Evolutionary conservation across 2,797 vertebrate species (phyloP).

Genomic region (Ceyx erithaca): DNA sequence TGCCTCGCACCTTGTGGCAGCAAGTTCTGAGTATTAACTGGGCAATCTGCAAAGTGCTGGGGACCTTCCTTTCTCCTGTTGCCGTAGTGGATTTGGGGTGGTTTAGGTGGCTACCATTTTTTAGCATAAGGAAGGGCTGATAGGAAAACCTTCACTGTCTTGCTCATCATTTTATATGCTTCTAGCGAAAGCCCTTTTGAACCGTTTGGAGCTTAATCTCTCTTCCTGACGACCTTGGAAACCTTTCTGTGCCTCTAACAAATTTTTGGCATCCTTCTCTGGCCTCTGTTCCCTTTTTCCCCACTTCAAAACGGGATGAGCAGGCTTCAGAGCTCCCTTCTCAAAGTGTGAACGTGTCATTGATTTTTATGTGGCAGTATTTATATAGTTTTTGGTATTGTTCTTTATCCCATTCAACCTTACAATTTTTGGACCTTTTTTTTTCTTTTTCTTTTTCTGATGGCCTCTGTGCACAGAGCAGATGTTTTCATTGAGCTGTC

Average conservation of each 20-base stretch:
- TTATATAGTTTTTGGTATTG: conserved; percentile 54
- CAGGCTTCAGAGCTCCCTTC: conserved; percentile 12
- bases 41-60: not conserved
- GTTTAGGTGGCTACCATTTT: not conserved
- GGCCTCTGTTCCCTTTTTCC: conserved; percentile 1
- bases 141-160: not conserved
- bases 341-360: conserved; percentile 34
- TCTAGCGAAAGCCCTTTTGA: not conserved
- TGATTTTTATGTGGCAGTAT: conserved; percentile 67
- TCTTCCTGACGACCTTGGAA: conserved; percentile 15
- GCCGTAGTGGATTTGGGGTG: not conserved
- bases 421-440: not conserved
- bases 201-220: not conserved
- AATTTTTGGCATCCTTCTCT: conserved; percentile 33
- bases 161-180: not conserved
- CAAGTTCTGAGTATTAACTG: not conserved
- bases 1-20: not conserved
- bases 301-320: not conserved
- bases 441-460: not conserved
- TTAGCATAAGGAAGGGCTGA: not conserved
- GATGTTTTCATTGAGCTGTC: conserved; percentile 72
- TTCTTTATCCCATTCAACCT: conserved; percentile 56
- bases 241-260: not conserved
- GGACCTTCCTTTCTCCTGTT: not conserved
- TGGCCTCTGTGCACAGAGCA: conserved; percentile 50